Base-by-base conservation (phyloP, 2,888 invertebrate species). In the Augochlorella aurata region DNA sequence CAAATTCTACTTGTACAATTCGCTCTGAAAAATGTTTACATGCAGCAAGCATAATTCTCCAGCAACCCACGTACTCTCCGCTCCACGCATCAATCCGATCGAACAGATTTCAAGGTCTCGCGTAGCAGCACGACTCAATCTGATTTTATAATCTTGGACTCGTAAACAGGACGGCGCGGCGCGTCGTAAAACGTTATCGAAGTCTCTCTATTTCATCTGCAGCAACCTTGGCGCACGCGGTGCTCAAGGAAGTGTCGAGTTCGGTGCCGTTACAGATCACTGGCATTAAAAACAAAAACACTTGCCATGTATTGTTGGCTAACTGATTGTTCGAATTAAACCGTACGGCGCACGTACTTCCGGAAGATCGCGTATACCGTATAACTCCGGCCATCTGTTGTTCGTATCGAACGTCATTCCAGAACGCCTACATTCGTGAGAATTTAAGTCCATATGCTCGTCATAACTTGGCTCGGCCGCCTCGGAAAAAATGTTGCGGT, bases 401-500 rank as follows among this genome's bases (percentile, higher is more conserved):
- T 69, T 70, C 49, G 69, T 67, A 79, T 79, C 76, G 70, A 61
- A 52, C 63, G 44, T 71, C 66, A 29, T 70, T 67, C 73, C 76
- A 66, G 74, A 61, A 73, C 84, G 84, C 85, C 84, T 84, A 81
- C 85, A 67, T 81, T 63, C 77, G 66, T 63, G 69, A 72, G 84
- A 84, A 84, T 81, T 75, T 67, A 79, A 77, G 83, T 54, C 74
- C 65, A 38, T 66, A 77, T 45, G 81, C 45, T 70, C 76, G 71
- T 85, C 85, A 72, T 85, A 84, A 85, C 77, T 81, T 52, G 69
- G 29, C 69, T 70, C 81, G 77, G 79, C 77, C 50, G 74, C 44
- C 14, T 2, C n/a, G 45, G 74, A 67, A 77, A 81, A 85, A 82
- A 84, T 79, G 74, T 24, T 71, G 76, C 77, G 76, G 72, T 74